These are phyloP conservation scores for Arion vulgaris DNA, from an alignment of 1,140 invertebrate genomes.

Conservation along the genomic window DNA sequence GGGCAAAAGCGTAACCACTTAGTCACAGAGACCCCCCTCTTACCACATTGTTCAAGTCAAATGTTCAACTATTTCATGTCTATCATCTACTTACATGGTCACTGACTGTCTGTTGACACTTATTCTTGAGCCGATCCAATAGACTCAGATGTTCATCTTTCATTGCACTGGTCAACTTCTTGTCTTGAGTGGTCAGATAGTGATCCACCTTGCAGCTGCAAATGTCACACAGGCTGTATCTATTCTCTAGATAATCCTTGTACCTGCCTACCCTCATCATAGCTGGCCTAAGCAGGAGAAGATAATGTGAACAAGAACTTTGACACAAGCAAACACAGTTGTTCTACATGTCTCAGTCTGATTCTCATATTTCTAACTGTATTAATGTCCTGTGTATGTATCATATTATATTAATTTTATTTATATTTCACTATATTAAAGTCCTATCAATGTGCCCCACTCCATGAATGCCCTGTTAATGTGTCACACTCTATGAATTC, in stretches of 20 bases:
- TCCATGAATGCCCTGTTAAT: no score
- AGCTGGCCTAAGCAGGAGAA: constrained; percentile 5
- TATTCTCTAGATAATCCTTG: constrained; percentile 13
- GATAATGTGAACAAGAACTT: neutral
- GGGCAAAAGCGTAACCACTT: no score
- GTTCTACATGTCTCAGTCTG: no score
- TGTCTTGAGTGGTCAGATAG: neutral
- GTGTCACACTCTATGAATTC: no score
- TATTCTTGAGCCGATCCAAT: neutral
- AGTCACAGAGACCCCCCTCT: no score
- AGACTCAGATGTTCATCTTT: neutral
- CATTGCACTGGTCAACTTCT: neutral
- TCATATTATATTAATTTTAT: no score
- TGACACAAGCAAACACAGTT: neutral
- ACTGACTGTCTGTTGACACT: neutral
- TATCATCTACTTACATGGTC: constrained; percentile 1
- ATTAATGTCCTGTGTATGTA: no score
- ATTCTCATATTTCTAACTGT: no score
- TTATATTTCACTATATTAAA: no score
- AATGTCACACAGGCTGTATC: neutral
- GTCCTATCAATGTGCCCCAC: no score
- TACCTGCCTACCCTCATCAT: constrained; percentile 13
- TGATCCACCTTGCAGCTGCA: neutral
- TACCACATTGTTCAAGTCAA: no score
- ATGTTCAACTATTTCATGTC: no score